Conservation (phyloP, 2,113 vertebrate genomes). For the Melanerpes aurifrons region DNA sequence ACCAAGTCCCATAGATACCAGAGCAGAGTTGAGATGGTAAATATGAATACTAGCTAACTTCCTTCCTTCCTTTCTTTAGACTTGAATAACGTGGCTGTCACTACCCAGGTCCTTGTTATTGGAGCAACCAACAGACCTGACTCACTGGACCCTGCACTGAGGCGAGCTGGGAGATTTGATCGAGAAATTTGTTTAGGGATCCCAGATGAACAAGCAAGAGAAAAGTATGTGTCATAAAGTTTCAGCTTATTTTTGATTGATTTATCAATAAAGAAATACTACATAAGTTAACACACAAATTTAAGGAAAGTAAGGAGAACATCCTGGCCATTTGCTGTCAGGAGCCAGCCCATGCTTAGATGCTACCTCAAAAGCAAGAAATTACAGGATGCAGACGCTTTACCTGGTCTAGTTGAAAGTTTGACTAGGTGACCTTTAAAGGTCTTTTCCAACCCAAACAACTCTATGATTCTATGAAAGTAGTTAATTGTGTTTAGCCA, state of each 20-base stretch:
- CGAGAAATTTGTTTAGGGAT: conserved; percentile 95
- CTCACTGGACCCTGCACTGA: conserved; percentile 91
- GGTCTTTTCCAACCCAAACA: too few relatives aligned
- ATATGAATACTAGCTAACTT: background rate
- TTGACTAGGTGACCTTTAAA: too few relatives aligned
- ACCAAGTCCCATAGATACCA: background rate
- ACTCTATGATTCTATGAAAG: background rate
- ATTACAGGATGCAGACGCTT: too few relatives aligned
- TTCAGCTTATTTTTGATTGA: background rate
- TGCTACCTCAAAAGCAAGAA: too few relatives aligned
- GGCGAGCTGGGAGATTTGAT: conserved; percentile 95
- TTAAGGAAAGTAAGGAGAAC: background rate
- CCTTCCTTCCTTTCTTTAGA: conserved; percentile 76
- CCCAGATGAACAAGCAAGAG: conserved; percentile 89
- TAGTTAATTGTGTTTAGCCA: background rate
- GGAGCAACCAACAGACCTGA: conserved; percentile 97
- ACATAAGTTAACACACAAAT: background rate
- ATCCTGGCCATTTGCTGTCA: too few relatives aligned
- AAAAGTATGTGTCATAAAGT: conserved; percentile 76
- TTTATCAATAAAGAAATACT: background rate
- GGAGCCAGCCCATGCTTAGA: too few relatives aligned
- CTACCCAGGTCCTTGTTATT: conserved; percentile 89
- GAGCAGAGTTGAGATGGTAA: background rate
- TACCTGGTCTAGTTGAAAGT: too few relatives aligned
- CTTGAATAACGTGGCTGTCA: conserved; percentile 81